A percentile compares a stretch with the other conserved stretches of the same genome.
These are phyloP conservation scores for Drosophila sulfurigaster DNA, from an alignment of 1,140 invertebrate species.

Conservation along the genomic window DNA sequence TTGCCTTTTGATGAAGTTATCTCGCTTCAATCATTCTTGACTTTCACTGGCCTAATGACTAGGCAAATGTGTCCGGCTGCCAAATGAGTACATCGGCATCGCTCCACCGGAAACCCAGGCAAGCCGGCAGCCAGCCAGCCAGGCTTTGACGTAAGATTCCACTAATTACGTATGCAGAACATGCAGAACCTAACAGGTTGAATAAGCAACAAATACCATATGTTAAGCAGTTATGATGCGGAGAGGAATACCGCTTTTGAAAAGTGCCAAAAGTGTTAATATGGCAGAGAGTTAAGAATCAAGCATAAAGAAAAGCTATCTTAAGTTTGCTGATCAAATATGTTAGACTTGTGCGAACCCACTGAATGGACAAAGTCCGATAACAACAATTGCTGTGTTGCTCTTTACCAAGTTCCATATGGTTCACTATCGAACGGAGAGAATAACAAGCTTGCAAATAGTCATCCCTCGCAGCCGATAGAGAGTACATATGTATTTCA, in stretches of 20 bases:
- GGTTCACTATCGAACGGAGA: too few relatives aligned
- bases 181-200: constrained; percentile 5
- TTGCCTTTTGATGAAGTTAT: not conserved
- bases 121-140: too few relatives aligned
- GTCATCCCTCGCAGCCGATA: not conserved
- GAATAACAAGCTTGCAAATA: not conserved
- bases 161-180: constrained; percentile 21
- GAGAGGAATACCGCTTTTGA: not conserved
- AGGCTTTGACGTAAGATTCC: constrained; percentile 40
- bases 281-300: not conserved
- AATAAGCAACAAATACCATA: constrained; percentile 30
- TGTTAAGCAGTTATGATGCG: not conserved
- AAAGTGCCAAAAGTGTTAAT: not conserved
- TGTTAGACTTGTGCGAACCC: too few relatives aligned
- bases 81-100: not conserved
- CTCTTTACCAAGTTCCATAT: too few relatives aligned
- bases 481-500: not conserved
- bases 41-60: constrained; percentile 31
- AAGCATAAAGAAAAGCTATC: not conserved
- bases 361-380: too few relatives aligned
- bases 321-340: not conserved
- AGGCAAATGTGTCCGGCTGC: not conserved
- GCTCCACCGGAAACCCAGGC: constrained; percentile 31
- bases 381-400: too few relatives aligned
- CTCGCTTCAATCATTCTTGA: not conserved